Evolutionary conservation across 2,888 invertebrate species (phyloP), one percentile per base, ranked within the genome.

Genomic region (Drosophila hawaiiensis): DNA sequence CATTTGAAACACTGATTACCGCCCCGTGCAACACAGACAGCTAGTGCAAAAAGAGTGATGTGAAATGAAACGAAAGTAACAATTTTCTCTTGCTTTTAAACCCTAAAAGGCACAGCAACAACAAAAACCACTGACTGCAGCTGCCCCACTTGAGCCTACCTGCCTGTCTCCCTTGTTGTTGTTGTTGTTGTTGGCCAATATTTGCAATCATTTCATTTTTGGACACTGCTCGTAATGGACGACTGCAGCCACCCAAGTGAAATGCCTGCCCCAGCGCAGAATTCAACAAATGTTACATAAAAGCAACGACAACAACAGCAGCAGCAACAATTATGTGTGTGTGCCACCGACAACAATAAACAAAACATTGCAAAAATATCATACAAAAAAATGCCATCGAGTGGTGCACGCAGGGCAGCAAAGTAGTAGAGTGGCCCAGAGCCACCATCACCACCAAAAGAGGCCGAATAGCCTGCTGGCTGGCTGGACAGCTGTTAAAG

Each of bases 51-150:
- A 79, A 25, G 47, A 35, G 35, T 67, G 69, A 68, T 66, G 84
- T 82, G 84, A 84, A 84, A 84, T 84, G 84, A 87, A 84, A 84
- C 83, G 84, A 84, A 84, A 84, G 84, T 84, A 84, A 83, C 77
- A 77, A 66, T 81, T 37, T 49, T 31, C 58, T 61, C 37, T 53
- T 28, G 35, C 55, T 39, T 54, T 66, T 47, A 49, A 60, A 65
- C 76, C 78, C 80, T 79, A 53, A 65, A 35, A 76, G 28, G 22
- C 73, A 65, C 19, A 61, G 49, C n/a, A 25, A 56, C 41, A 49
- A 29, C 47, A 55, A 52, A 25, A 63, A 25, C 16, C 56, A 31
- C 22, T 22, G 41, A 49, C 29, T 65, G 64, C 74, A 74, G 69
- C 69, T 61, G 69, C 22, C 41, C 64, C 65, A 68, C 62, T 72